These are phyloP conservation scores for Thymelicus lineola DNA, from an alignment of 2,888 invertebrate genomes.

Conservation along the genomic window DNA sequence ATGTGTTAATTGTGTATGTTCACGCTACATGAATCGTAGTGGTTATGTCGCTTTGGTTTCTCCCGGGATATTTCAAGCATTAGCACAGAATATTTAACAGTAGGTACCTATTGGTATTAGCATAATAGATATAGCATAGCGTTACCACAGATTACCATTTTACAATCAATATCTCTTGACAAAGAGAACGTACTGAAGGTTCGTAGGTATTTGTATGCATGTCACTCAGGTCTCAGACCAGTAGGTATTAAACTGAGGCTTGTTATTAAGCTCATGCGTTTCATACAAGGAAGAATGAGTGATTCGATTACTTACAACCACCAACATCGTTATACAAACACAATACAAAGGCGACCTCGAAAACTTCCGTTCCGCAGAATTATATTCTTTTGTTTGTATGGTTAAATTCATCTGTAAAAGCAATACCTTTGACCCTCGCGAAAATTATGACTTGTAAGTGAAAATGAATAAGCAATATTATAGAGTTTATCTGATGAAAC, in stretches of 20 bases:
- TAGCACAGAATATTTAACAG: too few species aligned
- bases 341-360: slow-evolving; percentile 30
- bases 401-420: not conserved
- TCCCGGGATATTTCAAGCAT: too few species aligned
- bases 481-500: too few species aligned
- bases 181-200: not conserved
- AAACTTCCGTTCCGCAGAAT: slow-evolving; percentile 55
- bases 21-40: too few species aligned
- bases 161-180: too few species aligned
- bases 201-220: not conserved
- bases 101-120: too few species aligned
- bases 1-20: too few species aligned
- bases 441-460: not conserved
- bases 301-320: slow-evolving; percentile 36
- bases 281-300: slow-evolving; percentile 24
- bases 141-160: too few species aligned
- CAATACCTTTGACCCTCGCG: slow-evolving; percentile 9
- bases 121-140: too few species aligned
- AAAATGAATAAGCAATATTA: not conserved
- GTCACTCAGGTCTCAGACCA: too few species aligned
- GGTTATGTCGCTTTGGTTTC: too few species aligned
- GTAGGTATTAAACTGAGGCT: too few species aligned
- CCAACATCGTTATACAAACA: slow-evolving; percentile 52
- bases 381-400: slow-evolving; percentile 44
- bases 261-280: not conserved